Percentiles rank a stretch among this genome's conserved stretches.
Conservation (phyloP, 23 tunicate species). For the Trididemnum clinides region DNA sequence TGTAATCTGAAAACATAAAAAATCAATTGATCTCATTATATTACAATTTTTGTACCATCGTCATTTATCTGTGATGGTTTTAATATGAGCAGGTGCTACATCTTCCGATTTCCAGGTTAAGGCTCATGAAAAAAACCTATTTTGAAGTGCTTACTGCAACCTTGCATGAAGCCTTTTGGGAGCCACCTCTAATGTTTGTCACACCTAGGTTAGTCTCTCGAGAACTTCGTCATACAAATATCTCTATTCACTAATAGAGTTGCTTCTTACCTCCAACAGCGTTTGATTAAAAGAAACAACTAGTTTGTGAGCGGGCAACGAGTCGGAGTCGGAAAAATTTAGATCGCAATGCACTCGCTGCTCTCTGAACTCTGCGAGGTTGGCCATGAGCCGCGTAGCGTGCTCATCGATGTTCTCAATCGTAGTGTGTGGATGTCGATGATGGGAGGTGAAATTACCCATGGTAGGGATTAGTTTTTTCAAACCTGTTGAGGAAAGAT, state of each 20-base stretch:
- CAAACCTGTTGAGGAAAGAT: slow-evolving; percentile 18
- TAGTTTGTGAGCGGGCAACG: slow-evolving; percentile 56
- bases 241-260: not conserved
- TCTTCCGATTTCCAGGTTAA: too few species aligned
- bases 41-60: too few species aligned
- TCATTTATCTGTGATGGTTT: too few species aligned
- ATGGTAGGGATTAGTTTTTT: slow-evolving; percentile 47
- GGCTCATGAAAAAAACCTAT: too few species aligned
- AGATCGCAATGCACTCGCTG: slow-evolving; percentile 58
- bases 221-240: not conserved
- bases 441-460: slow-evolving; percentile 70
- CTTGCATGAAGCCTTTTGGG: not conserved
- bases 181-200: not conserved
- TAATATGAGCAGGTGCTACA: too few species aligned
- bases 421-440: slow-evolving; percentile 33
- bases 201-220: not conserved
- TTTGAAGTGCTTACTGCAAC: too few species aligned
- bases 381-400: slow-evolving; percentile 57
- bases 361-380: slow-evolving; percentile 47
- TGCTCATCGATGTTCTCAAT: slow-evolving; percentile 74
- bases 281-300: slow-evolving; percentile 69
- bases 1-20: too few species aligned
- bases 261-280: slow-evolving; percentile 50
- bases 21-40: too few species aligned
- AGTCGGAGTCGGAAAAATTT: slow-evolving; percentile 2